These are phyloP conservation scores for Sorex araneus DNA, from an alignment of 2,113 vertebrate species.

Conservation along the genomic window DNA sequence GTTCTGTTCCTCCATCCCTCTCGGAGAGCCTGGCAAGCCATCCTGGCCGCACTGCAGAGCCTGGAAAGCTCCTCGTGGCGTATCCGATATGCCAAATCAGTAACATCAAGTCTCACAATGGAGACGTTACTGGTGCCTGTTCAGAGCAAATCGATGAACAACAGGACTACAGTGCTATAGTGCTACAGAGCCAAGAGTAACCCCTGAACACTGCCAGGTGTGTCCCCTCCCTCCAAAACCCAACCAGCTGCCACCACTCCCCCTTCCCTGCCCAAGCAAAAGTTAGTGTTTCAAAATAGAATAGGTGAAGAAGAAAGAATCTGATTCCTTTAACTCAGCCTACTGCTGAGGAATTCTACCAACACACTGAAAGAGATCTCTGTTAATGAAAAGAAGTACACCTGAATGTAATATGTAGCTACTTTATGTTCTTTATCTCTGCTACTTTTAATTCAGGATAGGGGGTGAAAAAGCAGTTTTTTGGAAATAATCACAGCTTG, in stretches of 20 bases:
- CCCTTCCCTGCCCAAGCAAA: too few species aligned
- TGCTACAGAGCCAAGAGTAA: neutral
- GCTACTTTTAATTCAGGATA: neutral
- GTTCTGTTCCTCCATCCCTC: too few species aligned
- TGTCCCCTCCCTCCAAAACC: neutral
- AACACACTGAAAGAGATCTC: neutral
- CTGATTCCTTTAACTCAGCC: neutral
- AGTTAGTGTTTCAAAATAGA: constrained; percentile 18
- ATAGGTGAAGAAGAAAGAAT: neutral
- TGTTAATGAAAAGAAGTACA: neutral
- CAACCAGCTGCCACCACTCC: neutral
- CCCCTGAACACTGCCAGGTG: neutral
- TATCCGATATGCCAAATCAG: too few species aligned
- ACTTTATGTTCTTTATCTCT: constrained; percentile 16
- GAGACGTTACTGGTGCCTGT: too few species aligned
- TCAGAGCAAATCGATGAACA: too few species aligned
- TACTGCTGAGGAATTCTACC: constrained; percentile 5
- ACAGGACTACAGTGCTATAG: too few species aligned
- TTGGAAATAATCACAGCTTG: neutral
- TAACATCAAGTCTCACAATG: too few species aligned
- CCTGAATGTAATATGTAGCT: neutral
- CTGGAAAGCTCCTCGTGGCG: too few species aligned
- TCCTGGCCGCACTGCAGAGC: too few species aligned
- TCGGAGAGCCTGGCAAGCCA: too few species aligned
- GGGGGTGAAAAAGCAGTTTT: neutral